A percentile compares a stretch with the other conserved stretches of the same genome.
These are phyloP conservation scores for Distichodus sexfasciatus DNA, from an alignment of 2,797 vertebrate genomes.

Conservation along the genomic window DNA sequence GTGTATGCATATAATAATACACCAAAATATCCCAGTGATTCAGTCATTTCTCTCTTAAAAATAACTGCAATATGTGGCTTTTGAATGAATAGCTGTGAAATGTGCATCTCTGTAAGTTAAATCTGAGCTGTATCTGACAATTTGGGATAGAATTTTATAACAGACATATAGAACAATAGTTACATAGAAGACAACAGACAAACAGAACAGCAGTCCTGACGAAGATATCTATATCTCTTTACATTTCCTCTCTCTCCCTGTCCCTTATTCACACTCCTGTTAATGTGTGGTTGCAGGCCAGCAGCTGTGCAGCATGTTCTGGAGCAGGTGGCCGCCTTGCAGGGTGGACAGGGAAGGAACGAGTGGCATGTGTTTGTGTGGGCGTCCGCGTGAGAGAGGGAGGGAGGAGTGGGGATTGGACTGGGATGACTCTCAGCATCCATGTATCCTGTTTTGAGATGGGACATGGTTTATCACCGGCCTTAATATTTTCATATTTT, in stretches of 20 bases:
- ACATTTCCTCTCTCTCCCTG: not conserved
- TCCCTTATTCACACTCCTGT: constrained; percentile 53
- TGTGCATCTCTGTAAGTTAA: too few relatives aligned
- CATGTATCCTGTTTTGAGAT: constrained; percentile 64
- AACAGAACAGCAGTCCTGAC: not conserved
- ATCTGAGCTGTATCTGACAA: too few relatives aligned
- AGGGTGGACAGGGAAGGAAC: constrained; percentile 64
- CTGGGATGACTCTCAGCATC: constrained; percentile 52
- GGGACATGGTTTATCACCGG: constrained; percentile 44
- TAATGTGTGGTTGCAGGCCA: constrained; percentile 80
- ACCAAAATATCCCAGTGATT: too few relatives aligned
- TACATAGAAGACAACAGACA: too few relatives aligned
- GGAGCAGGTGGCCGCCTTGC: constrained; percentile 81
- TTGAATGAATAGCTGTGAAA: too few relatives aligned
- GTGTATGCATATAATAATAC: too few relatives aligned
- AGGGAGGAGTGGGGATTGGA: not conserved
- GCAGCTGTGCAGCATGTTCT: constrained; percentile 80
- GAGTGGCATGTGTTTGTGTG: constrained; percentile 70
- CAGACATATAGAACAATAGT: too few relatives aligned
- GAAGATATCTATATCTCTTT: not conserved
- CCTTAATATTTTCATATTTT: constrained; percentile 1
- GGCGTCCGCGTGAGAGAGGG: constrained; percentile 50
- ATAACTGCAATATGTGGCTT: too few relatives aligned
- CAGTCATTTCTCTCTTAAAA: too few relatives aligned
- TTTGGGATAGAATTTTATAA: too few relatives aligned